These are phyloP conservation scores for Ferdinandea cuprea DNA, from an alignment of 2,888 invertebrate genomes.

Conservation along the genomic window DNA sequence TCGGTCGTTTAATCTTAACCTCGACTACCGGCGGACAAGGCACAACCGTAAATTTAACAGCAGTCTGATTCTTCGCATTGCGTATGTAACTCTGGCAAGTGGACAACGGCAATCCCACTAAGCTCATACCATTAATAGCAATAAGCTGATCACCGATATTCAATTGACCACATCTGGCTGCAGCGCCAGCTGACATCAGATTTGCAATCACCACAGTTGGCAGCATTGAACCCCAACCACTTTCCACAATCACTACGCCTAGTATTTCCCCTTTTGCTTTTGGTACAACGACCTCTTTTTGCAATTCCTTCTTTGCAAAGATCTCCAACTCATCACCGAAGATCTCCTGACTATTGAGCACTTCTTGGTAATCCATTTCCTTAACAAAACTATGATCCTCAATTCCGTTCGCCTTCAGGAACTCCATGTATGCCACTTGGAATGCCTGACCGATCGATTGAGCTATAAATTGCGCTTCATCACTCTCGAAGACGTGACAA, in stretches of 20 bases:
- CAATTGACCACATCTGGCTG: constrained; percentile 98
- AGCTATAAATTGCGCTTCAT: constrained; percentile 99
- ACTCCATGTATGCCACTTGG: constrained; percentile 99
- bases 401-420: constrained; percentile 99
- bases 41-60: constrained; percentile 99
- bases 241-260: constrained; percentile 99
- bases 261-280: constrained; percentile 99
- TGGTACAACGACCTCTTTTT: constrained; percentile 99
- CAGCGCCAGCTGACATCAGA: constrained; percentile 97
- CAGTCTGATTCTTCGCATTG: constrained; percentile 98
- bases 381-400: constrained; percentile 99
- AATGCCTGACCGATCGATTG: constrained; percentile 99
- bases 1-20: constrained; percentile 99
- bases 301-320: constrained; percentile 99
- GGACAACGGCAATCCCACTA: constrained; percentile 98
- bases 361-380: constrained; percentile 99
- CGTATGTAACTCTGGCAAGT: constrained; percentile 99
- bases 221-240: constrained; percentile 99
- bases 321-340: constrained; percentile 99
- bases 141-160: constrained; percentile 99
- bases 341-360: constrained; percentile 99
- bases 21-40: constrained; percentile 99
- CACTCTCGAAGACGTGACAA: constrained; percentile 99
- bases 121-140: constrained; percentile 98
- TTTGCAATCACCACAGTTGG: constrained; percentile 99